phyloP scores from a whole-genome alignment of 1,140 invertebrate species.

The Bombus terrestris region DNA sequence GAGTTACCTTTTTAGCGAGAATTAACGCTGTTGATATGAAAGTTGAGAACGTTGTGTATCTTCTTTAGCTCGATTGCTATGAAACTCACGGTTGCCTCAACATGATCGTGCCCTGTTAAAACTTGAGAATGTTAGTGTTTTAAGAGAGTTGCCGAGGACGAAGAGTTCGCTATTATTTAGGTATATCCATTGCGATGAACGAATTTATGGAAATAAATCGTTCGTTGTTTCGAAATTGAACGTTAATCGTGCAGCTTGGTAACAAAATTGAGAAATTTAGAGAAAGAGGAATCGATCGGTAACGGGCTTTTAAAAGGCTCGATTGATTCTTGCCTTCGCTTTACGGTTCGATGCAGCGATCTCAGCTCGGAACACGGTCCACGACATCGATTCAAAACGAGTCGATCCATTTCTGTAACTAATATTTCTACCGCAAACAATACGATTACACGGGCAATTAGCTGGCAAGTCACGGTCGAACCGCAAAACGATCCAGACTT shows the following conservation, averaged over 20 bases:
- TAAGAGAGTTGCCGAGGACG: too few species aligned
- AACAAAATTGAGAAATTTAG: too few species aligned
- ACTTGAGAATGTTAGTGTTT: too few species aligned
- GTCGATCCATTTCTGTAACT: neutral
- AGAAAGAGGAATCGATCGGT: too few species aligned
- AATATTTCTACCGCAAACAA: conserved; percentile 10
- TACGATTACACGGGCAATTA: conserved; percentile 30
- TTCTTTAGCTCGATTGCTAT: too few species aligned
- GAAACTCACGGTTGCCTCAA: too few species aligned
- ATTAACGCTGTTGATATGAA: neutral
- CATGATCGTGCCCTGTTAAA: too few species aligned
- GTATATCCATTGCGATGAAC: too few species aligned
- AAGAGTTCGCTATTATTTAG: too few species aligned
- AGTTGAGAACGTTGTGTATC: neutral
- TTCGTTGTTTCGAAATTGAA: too few species aligned
- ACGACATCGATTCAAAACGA: neutral
- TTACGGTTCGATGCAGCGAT: neutral
- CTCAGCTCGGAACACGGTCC: neutral
- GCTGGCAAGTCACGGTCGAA: neutral
- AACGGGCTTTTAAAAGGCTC: neutral
- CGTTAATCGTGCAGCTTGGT: too few species aligned
- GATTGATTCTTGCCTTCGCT: neutral
- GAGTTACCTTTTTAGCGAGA: neutral
- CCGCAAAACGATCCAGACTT: neutral
- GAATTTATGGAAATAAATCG: too few species aligned